These are phyloP conservation scores for Tetropium fuscum DNA, from an alignment of 2,888 invertebrate genomes.

Conservation along the genomic window DNA sequence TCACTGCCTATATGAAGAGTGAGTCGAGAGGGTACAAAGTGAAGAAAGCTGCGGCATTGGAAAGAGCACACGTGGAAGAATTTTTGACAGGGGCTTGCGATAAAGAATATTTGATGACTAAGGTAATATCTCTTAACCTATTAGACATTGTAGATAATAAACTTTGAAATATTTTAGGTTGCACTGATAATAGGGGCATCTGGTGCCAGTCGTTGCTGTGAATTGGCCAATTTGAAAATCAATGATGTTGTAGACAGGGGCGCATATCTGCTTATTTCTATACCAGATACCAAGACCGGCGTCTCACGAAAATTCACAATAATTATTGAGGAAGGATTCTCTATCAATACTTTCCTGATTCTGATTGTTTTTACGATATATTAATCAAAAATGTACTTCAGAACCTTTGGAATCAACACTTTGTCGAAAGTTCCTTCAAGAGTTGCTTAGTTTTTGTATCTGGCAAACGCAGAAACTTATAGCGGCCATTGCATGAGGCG, in stretches of 20 bases:
- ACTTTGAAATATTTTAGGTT: background rate
- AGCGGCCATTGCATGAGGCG: constrained; percentile 5
- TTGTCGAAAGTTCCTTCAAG: background rate
- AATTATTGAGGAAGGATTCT: background rate
- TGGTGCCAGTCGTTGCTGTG: background rate
- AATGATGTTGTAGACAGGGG: background rate
- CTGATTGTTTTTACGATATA: background rate
- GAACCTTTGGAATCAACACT: background rate
- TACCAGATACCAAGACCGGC: background rate
- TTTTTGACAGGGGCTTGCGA: background rate
- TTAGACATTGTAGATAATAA: background rate
- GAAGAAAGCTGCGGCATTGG: background rate
- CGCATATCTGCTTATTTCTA: background rate
- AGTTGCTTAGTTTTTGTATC: background rate
- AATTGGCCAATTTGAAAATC: background rate
- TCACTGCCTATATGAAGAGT: too few species aligned
- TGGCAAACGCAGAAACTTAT: background rate
- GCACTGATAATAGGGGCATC: background rate
- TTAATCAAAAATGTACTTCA: too few species aligned
- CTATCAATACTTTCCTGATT: background rate
- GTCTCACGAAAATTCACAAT: background rate
- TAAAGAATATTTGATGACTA: background rate
- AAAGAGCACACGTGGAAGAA: background rate
- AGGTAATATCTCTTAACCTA: background rate
- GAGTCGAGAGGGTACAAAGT: too few species aligned